Base-by-base conservation (phyloP, 2,888 invertebrate species). In the Teleogryllus oceanicus region DNA sequence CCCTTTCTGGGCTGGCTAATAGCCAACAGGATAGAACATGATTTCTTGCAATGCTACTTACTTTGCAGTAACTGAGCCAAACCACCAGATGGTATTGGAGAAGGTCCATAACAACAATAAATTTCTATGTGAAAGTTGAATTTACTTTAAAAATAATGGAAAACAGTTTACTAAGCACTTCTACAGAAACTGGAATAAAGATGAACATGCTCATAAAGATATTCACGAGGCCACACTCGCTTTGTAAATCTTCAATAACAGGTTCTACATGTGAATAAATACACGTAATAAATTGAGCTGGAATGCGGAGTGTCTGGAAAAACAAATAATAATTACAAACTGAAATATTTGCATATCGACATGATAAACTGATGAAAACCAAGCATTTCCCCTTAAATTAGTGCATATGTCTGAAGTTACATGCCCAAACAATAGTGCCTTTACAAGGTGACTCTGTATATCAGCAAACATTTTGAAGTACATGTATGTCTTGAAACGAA, bases 231-330 rank as follows among this genome's bases (percentile, higher is more conserved):
- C 90, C 94, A 93, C 78, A 97, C 91, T 81, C 92, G 90, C 83
- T 94, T 83, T 95, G 93, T 78, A 99, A 87, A 81, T 97, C 92
- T 83, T 96, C 94, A 83, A 96, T 96, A n/a, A 95, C 92, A 13
- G 94, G 93, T 84, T 97, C 95, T 90, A 86, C 98, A 99, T 0
- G 96, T 96, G 85, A 95, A 95, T 82, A 99, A 90, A 88, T 99
- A 99, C 94, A 83, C 95, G 91, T 80, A 98, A 89, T 83, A 94
- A 94, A 86, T 96, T 95, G n/a, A 99, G 88, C 85, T 96, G 95
- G 95, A 84, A 94, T 93, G 81, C 99, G 91, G 80, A 98, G 87
- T 50, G 91, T 91, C 88, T 96, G 93, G 18, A 83, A 80, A 77
- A 79, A 77, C 0, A 62, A 62, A 62, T 62, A 13, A 62, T 62